Evolutionary conservation across 2,113 vertebrate species (phyloP), one percentile per base, ranked within the genome.

Genomic region (Ploceus nigricollis): DNA sequence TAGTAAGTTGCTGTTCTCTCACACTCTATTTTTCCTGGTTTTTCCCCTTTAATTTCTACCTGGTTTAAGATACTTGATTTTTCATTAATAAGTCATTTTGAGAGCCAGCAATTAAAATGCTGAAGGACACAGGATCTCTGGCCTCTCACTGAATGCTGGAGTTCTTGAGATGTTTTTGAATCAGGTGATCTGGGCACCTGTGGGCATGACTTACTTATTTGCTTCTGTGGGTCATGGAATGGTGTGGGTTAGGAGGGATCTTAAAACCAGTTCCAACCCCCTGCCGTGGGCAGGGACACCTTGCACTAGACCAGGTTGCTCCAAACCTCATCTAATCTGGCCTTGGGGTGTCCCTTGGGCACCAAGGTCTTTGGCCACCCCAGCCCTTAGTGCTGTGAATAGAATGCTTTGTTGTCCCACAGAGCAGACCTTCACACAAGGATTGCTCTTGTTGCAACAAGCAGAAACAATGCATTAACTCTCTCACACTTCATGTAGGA

Each of bases 91-190:
- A 24, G 19, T 5, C 48, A 54, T 54, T 90, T 58, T 71, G 47
- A 73, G 44, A 81, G 20, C 19, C 64, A 85, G 10, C 5, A 48
- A 21, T 6, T 15, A 13, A 66, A 78, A 30, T 37, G 25, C 27
- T 77, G 58, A 60, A 53, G n/a, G 35, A 75, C 64, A 56, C 8
- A 7, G 37, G 14, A 28, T 78, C 22, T 45, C 53, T 42, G 37
- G 2, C 6, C 15, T 7, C 14, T 20, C 39, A 54, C 54, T 42
- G 47, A 22, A 56, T 30, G 17, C 50, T 64, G 68, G 50, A 27
- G 33, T 10, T 71, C 56, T 76, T 0, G 0, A 69, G 20, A 10
- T 30, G 8, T 1, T 54, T 84, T 57, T 54, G 16, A 57, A 28
- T 50, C 10, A 10, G n/a, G 10, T 15, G 28, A 6, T 51, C 24